Percentiles rank a stretch among this genome's conserved stretches.
Conservation (phyloP, 2,888 invertebrate species). For the Zelleria hepariella region DNA sequence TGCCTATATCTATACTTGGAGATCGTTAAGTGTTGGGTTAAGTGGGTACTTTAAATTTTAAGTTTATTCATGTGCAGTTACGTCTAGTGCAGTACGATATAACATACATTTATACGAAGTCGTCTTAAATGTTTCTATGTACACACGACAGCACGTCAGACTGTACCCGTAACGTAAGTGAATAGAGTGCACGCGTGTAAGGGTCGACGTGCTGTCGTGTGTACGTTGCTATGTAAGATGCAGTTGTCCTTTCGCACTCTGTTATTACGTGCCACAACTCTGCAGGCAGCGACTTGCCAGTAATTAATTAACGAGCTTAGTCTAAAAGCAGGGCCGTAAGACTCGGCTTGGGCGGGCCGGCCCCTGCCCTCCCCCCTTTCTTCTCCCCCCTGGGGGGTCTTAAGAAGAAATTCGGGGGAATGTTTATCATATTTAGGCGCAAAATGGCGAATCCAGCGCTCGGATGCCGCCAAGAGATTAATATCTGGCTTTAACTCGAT, state of each 20-base stretch:
- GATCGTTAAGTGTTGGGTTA: too few species aligned
- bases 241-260: neutral
- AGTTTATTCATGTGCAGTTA: too few species aligned
- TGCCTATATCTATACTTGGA: too few species aligned
- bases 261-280: slow-evolving; percentile 25
- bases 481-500: slow-evolving; percentile 69
- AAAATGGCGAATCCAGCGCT: slow-evolving; percentile 71
- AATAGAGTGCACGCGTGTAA: too few species aligned
- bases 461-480: slow-evolving; percentile 65
- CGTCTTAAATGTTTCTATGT: too few species aligned
- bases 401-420: slow-evolving; percentile 68
- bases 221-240: too few species aligned
- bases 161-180: too few species aligned
- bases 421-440: slow-evolving; percentile 73
- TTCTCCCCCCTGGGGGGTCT: slow-evolving; percentile 41
- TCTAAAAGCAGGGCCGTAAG: slow-evolving; percentile 73
- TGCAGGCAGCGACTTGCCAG: slow-evolving; percentile 62
- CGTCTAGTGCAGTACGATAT: too few species aligned
- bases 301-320: slow-evolving; percentile 75
- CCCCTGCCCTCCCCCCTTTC: slow-evolving; percentile 34
- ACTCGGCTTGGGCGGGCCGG: slow-evolving; percentile 46
- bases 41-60: too few species aligned
- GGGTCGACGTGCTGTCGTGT: too few species aligned
- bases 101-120: too few species aligned
- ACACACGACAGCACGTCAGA: too few species aligned